phyloP scores from a whole-genome alignment of 2,888 invertebrate genomes.

The Neocrepidodera transversa region DNA sequence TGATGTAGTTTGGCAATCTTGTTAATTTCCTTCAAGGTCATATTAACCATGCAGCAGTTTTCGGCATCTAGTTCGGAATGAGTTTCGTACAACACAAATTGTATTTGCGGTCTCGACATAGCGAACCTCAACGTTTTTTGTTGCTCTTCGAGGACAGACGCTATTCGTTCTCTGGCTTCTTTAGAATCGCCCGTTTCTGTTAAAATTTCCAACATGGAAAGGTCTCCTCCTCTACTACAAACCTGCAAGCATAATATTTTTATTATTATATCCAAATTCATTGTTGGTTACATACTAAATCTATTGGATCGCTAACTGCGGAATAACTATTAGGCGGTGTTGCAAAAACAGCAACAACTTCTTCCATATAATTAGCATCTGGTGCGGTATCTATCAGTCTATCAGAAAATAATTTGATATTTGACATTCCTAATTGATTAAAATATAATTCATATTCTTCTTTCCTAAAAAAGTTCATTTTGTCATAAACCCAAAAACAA shows the following conservation, averaged over 20 bases:
- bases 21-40: constrained; percentile 75
- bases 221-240: constrained; percentile 80
- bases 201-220: constrained; percentile 75
- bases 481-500: no score
- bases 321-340: constrained; percentile 85
- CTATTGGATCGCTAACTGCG: constrained; percentile 80
- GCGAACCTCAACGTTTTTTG: constrained; percentile 75
- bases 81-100: constrained; percentile 81
- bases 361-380: constrained; percentile 65
- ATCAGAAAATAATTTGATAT: constrained; percentile 62
- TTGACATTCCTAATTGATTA: constrained; percentile 71
- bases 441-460: constrained; percentile 74
- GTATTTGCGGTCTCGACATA: constrained; percentile 80
- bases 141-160: constrained; percentile 77
- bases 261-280: neutral
- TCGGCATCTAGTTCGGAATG: constrained; percentile 80
- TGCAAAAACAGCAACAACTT: constrained; percentile 72
- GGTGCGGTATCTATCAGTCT: constrained; percentile 62
- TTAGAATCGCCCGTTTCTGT: constrained; percentile 73
- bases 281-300: constrained; percentile 62
- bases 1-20: constrained; percentile 74
- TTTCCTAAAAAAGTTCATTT: constrained; percentile 59
- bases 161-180: constrained; percentile 68
- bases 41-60: constrained; percentile 75
- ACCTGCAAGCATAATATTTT: constrained; percentile 55